Evolutionary conservation across 2,797 vertebrate genomes (phyloP), one percentile per base, ranked within the genome.

Genomic region (Peromyscus aztecus): DNA sequence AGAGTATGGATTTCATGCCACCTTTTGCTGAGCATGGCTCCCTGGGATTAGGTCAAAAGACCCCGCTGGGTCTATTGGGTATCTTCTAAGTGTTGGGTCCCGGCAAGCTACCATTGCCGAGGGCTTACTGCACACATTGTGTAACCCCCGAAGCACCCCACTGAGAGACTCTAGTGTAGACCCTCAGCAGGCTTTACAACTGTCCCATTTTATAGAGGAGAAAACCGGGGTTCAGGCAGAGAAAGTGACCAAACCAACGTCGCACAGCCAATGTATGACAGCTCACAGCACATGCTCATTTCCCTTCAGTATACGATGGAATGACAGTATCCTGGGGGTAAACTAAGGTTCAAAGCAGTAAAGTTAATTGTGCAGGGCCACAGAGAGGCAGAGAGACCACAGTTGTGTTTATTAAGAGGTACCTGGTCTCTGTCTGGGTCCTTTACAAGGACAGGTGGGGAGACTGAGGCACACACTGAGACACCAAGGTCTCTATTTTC

Each of bases 71-170:
- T 59, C n/a, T 75, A 2, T n/a, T 65, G 86, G 80, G 24, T 11
- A 17, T 57, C 34, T 59, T 40, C 67, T 40, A 23, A 59, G 77
- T 24, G 19, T 29, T 23, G 77, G 83, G 57, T 55, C 59, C 31
- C 46, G 55, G 40, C 34, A 17, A 49, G 88, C 31, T 52, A 24
- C 67, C 24, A 1, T 71, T 23, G 10, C 1, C 14, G 73, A 78
- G 52, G 8, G 27, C 13, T 57, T 77, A 21, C 46, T 27, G 57
- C 63, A 29, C 34, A 23, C 6, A 0, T 43, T 2, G 1, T 17
- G 0, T 57, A 43, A 31, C 55, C 63, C 17, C 21, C 1, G 4
- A 52, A 43, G 77, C 10, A 2, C 31, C 21, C 2, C 0, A 21
- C 69, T 6, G 16, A 49, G 69, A 24, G 69, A 49, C 52, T 31